Conservation (phyloP, 2,113 vertebrate species). For the Chaenocephalus aceratus region DNA sequence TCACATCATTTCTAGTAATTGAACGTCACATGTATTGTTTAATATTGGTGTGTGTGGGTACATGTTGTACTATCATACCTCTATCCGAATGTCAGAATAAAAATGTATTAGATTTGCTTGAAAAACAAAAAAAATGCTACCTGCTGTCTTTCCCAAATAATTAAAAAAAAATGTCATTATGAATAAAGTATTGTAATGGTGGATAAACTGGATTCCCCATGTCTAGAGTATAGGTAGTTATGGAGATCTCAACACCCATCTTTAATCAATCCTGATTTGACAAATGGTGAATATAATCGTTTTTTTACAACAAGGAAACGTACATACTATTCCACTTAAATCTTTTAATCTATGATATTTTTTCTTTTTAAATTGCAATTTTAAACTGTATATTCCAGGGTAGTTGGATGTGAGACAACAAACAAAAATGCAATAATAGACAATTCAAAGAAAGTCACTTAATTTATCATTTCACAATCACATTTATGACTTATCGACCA, state of each 20-base stretch:
- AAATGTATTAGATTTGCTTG: neutral
- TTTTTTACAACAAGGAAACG: neutral
- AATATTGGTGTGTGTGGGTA: neutral
- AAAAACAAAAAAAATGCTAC: neutral
- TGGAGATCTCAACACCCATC: no score
- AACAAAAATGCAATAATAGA: neutral
- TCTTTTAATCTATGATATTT: no score
- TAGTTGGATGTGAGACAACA: neutral
- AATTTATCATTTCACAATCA: constrained; percentile 27
- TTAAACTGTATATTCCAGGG: neutral
- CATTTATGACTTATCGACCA: constrained; percentile 62
- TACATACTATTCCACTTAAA: neutral
- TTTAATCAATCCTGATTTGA: neutral
- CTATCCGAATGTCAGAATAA: neutral
- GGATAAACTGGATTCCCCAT: neutral
- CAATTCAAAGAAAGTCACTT: neutral
- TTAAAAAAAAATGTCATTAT: neutral
- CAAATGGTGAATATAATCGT: neutral
- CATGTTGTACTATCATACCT: constrained; percentile 11
- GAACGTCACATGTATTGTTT: no score
- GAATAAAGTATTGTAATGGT: neutral
- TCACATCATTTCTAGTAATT: no score
- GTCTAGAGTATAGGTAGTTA: no score
- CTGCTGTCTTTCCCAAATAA: neutral
- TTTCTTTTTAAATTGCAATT: neutral